Conservation (phyloP, 53 echinoderm and acorn worm species). For the Holothuria leucospilota region DNA sequence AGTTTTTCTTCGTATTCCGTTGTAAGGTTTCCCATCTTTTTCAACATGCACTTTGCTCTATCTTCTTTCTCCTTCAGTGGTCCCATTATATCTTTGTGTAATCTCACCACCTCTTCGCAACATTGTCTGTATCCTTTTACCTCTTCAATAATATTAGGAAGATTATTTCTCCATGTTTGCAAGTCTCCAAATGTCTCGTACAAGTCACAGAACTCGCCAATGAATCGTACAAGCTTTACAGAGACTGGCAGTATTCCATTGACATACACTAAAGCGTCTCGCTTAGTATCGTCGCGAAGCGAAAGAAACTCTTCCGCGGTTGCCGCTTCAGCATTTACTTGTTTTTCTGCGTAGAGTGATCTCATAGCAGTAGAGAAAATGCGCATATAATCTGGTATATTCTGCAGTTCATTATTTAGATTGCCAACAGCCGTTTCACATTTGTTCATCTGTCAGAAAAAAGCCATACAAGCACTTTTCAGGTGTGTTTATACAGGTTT, state of each 20-base stretch:
- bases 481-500: no score
- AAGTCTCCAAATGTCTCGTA: background rate
- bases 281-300: constrained; percentile 4
- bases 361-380: constrained; percentile 5
- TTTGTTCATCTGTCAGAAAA: no score
- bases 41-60: constrained; percentile 14
- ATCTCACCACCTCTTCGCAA: constrained; percentile 3
- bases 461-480: no score
- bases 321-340: background rate
- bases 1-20: background rate
- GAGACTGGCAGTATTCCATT: background rate
- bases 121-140: constrained; percentile 29
- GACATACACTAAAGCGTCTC: constrained; percentile 24
- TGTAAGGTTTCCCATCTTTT: background rate
- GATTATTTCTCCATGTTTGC: background rate
- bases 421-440: no score
- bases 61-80: constrained; percentile 26
- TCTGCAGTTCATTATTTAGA: no score
- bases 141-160: background rate
- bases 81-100: constrained; percentile 37
- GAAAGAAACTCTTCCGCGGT: background rate
- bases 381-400: constrained; percentile 13
- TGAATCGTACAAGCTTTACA: background rate
- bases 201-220: background rate
- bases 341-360: constrained; percentile 11